phyloP scores from a whole-genome alignment of 2,113 vertebrate species.

The Telmatochromis sp. region DNA sequence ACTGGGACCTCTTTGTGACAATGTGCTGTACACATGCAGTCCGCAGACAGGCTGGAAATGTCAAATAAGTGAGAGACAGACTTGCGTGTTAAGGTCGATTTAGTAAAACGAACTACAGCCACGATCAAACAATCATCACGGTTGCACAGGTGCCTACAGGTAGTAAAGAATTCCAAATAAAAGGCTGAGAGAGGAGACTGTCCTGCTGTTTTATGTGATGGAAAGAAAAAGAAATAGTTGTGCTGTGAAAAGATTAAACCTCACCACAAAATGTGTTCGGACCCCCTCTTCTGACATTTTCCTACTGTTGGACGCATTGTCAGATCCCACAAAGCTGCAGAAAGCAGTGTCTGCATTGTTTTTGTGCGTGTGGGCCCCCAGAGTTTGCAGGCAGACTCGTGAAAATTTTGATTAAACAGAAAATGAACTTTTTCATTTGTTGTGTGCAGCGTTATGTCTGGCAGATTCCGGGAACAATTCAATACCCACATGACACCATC shows the following conservation, averaged over 20 bases:
- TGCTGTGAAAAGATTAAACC: constrained; percentile 1
- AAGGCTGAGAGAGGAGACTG: neutral
- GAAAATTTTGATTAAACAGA: constrained; percentile 38
- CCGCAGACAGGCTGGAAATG: neutral
- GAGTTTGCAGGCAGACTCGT: constrained; percentile 18
- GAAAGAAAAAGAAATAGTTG: neutral
- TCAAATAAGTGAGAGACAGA: neutral
- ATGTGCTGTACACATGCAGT: neutral
- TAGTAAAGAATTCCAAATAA: neutral
- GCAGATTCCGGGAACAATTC: constrained; percentile 30
- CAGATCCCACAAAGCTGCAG: constrained; percentile 12
- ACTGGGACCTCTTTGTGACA: neutral
- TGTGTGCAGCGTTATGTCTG: constrained; percentile 13
- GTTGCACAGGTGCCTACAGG: neutral
- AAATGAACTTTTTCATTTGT: constrained; percentile 18
- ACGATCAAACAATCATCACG: neutral
- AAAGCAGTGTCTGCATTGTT: neutral
- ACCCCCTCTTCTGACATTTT: constrained; percentile 24
- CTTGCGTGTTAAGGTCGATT: neutral
- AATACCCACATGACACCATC: constrained; percentile 28
- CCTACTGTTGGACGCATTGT: constrained; percentile 8
- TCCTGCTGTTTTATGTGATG: neutral
- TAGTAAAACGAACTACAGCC: neutral
- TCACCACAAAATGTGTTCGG: neutral
- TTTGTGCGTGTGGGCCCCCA: neutral